Percentiles rank a stretch among this genome's conserved stretches.
Conservation (phyloP, 2,113 vertebrate genomes). For the Aplodontia rufa region DNA sequence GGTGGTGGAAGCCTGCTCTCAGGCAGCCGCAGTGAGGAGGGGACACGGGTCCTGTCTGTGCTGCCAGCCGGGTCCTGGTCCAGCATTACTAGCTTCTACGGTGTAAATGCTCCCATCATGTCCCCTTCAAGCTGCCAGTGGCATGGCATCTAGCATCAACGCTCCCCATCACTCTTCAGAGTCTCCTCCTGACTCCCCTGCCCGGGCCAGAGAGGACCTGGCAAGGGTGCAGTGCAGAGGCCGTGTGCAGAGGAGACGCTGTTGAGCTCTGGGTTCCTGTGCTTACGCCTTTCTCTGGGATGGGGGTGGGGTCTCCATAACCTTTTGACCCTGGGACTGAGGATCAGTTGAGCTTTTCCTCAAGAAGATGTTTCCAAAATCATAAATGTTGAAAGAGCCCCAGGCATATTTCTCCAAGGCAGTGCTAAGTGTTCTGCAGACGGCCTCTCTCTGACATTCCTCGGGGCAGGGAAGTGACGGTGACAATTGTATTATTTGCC, state of each 20-base stretch:
- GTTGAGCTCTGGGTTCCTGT: neutral
- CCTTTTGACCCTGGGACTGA: neutral
- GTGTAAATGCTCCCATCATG: too few species aligned
- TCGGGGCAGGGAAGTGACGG: neutral
- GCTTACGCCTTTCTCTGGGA: neutral
- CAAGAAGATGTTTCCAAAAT: neutral
- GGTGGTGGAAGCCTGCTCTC: too few species aligned
- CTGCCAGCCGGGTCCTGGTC: too few species aligned
- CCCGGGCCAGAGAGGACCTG: too few species aligned
- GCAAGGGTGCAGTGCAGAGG: too few species aligned
- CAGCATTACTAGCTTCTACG: neutral
- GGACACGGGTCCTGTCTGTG: neutral
- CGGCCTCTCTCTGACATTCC: neutral
- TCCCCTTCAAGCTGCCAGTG: too few species aligned
- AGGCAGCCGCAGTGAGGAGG: too few species aligned
- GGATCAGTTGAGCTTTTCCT: neutral
- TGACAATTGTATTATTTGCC: neutral
- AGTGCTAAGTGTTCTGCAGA: neutral
- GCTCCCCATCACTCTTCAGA: too few species aligned
- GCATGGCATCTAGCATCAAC: too few species aligned
- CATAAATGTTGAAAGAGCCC: neutral
- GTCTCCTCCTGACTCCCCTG: too few species aligned
- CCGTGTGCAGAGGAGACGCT: neutral
- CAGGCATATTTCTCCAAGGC: neutral
- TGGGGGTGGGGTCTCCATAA: neutral